Evolutionary conservation across 2,888 invertebrate genomes (phyloP).

Genomic region (Cremastobaeus sp.): DNA sequence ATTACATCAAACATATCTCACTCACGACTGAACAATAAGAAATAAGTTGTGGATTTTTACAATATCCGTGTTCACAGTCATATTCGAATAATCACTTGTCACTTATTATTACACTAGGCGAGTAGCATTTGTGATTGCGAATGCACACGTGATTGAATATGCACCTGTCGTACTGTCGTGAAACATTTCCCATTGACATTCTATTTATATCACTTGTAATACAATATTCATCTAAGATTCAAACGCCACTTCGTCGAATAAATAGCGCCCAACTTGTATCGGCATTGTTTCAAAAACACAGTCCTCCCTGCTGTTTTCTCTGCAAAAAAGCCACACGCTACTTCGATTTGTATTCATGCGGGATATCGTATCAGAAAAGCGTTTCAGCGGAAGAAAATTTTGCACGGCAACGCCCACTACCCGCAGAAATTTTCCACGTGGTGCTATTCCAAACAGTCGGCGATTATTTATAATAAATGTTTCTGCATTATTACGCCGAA

Average conservation of each 20-base stretch:
- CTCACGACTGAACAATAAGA: not conserved
- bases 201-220: conserved; percentile 38
- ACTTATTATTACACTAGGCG: conserved; percentile 9
- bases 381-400: conserved; percentile 36
- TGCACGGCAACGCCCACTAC: conserved; percentile 6
- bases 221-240: conserved; percentile 40
- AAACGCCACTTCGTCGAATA: conserved; percentile 21
- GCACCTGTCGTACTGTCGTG: conserved; percentile 14
- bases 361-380: conserved; percentile 37
- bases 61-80: not conserved
- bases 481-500: too few relatives aligned
- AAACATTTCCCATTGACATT: conserved; percentile 23
- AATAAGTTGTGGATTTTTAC: not conserved
- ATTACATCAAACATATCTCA: not conserved
- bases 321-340: conserved; percentile 4
- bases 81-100: conserved; percentile 10
- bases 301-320: conserved; percentile 5
- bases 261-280: not conserved
- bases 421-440: conserved; percentile 15
- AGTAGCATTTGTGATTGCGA: conserved; percentile 19
- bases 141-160: conserved; percentile 27
- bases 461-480: conserved; percentile 22
- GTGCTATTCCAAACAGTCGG: not conserved
- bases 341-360: conserved; percentile 33
- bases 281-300: conserved; percentile 24